Evolutionary conservation across 1,140 invertebrate genomes (phyloP), one percentile per base, ranked within the genome.

Genomic region (Portunus trituberculatus): DNA sequence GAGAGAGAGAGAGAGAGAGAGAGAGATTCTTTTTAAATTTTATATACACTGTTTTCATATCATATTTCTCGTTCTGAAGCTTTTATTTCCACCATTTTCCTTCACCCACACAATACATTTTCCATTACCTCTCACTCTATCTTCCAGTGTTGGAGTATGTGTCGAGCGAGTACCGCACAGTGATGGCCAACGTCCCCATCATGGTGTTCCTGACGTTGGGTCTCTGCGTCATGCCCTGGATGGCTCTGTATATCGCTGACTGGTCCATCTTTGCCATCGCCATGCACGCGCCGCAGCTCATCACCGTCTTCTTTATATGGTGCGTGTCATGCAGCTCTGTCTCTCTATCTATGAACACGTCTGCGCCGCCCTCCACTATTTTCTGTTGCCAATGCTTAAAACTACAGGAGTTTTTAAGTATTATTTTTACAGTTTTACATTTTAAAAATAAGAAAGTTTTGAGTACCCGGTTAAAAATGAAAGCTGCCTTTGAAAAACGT

Each of bases 121-220:
- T 39, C 1, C 1, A 39, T 39, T 39, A 39, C 39, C 39, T 59
- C 10, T 59, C 52, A 4, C 39, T 39, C 39, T 39, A 39, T 20
- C 52, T 52, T 52, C 3, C 94, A 95, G 94, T 95, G 91, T 29
- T 95, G 90, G 94, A 95, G 32, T 95, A 95, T 31, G 94, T 95
- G 52, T 95, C 94, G 25, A 89, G 52, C 32, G 91, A 95, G 84
- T 95, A 95, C 94, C 91, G 94, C 4, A 92, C 94, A 12, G 45
- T 95, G 12, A 95, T 95, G 94, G 91, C 76, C n/a, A 95, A 95
- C 91, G 90, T 95, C 0, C 94, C 94, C 20, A 95, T 95, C 48
- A 92, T 95, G 94, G 25, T 92, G 28, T 95, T 95, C 83, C 94
- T 95, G 28, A 95, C 94, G 32, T 31, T 25, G 4, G 94, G 91